A percentile compares a stretch with the other conserved stretches of the same genome.
Evolutionary conservation across 2,113 vertebrate species (phyloP).

Genomic region (Acinonyx jubatus): DNA sequence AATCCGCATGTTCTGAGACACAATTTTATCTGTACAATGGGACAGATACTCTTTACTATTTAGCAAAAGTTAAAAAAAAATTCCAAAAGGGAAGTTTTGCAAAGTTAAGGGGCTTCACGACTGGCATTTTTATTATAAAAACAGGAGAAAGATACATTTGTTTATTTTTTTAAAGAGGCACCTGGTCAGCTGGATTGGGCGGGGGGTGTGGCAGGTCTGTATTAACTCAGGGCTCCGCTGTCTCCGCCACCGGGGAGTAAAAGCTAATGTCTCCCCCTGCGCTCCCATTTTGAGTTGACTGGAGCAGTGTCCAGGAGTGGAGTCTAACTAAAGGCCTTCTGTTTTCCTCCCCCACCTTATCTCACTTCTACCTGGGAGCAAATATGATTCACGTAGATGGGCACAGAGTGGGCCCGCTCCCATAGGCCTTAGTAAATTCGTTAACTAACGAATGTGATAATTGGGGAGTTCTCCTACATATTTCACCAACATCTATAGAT

Average conservation of each 20-base stretch:
- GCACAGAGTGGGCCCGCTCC: not conserved
- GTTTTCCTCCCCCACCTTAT: not conserved
- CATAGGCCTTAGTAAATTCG: rapidly evolving
- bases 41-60: not conserved
- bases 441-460: not conserved
- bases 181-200: not conserved
- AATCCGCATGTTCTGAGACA: not conserved
- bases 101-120: not conserved
- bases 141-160: not conserved
- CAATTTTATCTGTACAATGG: not conserved
- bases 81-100: not conserved
- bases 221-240: not conserved
- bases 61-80: not conserved
- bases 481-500: not conserved
- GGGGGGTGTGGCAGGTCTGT: not conserved
- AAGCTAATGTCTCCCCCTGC: too few relatives aligned
- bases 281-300: not conserved
- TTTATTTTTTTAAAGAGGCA: not conserved
- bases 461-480: not conserved
- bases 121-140: constrained; percentile 1
- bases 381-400: rapidly evolving
- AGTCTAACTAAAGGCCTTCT: not conserved
- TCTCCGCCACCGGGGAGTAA: too few relatives aligned
- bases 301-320: not conserved
- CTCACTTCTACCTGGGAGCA: not conserved